phyloP scores from a whole-genome alignment of 2,888 invertebrate genomes.

The Cephus runcator region DNA sequence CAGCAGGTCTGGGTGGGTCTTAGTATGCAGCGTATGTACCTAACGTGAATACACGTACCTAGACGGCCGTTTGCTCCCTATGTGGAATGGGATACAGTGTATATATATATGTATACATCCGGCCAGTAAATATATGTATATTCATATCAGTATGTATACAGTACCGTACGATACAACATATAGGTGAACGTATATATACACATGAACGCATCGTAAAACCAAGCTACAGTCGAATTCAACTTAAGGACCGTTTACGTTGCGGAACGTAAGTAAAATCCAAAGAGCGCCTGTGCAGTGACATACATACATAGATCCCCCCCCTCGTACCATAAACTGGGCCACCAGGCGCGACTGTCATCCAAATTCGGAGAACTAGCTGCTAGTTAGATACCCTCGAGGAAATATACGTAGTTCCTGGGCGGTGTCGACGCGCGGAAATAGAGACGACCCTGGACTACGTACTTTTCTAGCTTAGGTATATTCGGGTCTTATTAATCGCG shows the following conservation, averaged over 20 bases:
- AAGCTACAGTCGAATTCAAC: not conserved
- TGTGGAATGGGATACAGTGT: not conserved
- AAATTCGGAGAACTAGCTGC: not conserved
- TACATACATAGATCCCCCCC: not conserved
- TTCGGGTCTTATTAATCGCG: not conserved
- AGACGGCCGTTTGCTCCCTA: not conserved
- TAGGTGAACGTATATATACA: not conserved
- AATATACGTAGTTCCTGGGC: not conserved
- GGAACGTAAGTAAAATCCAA: not conserved
- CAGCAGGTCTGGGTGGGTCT: not conserved
- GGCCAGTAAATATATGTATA: not conserved
- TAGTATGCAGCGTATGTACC: not conserved
- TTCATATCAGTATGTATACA: too few species aligned
- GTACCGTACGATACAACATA: too few species aligned
- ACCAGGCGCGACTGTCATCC: not conserved
- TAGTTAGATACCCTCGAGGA: not conserved
- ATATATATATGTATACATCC: not conserved
- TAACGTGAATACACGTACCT: not conserved
- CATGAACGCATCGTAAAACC: not conserved
- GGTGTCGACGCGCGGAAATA: not conserved
- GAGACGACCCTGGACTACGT: not conserved
- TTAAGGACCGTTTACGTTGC: not conserved
- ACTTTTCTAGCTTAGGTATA: not conserved
- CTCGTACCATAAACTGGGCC: constrained; percentile 1
- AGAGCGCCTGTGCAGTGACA: constrained; percentile 1